Percentiles rank a stretch among this genome's conserved stretches.
Evolutionary conservation across 35 echinoderm and acorn worm species (phyloP).

Genomic region (Apostichopus japonicus): DNA sequence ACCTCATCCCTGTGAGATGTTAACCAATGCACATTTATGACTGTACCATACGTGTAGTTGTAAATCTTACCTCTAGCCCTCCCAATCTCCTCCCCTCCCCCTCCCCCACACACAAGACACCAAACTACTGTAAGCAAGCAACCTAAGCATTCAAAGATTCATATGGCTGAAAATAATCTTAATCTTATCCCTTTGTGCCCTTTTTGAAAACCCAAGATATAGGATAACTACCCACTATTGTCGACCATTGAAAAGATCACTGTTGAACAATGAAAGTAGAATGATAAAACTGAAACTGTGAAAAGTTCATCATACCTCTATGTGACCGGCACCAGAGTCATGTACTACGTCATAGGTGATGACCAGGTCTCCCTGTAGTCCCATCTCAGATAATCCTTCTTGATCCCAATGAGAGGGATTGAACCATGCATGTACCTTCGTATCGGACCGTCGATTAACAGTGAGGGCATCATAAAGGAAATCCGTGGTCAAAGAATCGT

Average conservation of each 20-base stretch:
- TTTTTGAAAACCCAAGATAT: not conserved
- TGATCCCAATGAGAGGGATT: slow-evolving; percentile 43
- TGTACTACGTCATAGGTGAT: slow-evolving; percentile 88
- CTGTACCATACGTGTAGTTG: too few species aligned
- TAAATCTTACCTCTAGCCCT: too few species aligned
- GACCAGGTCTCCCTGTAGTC: slow-evolving; percentile 75
- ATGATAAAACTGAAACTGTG: too few species aligned
- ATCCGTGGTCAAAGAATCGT: not conserved
- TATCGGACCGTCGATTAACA: slow-evolving; percentile 6
- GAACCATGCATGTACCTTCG: not conserved
- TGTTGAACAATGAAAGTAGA: not conserved
- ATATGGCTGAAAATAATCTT: too few species aligned
- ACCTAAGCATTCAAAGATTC: too few species aligned
- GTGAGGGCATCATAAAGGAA: slow-evolving; percentile 24
- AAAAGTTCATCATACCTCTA: slow-evolving; percentile 62
- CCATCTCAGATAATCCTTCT: slow-evolving; percentile 18
- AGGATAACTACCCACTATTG: not conserved
- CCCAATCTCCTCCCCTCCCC: too few species aligned
- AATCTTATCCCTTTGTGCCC: too few species aligned
- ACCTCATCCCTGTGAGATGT: too few species aligned
- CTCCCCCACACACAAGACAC: too few species aligned
- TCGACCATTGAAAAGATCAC: not conserved
- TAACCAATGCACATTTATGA: too few species aligned
- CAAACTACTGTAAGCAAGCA: too few species aligned
- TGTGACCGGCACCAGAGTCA: slow-evolving; percentile 72